Conservation (phyloP, 2,797 vertebrate species). For the Salarias fasciatus region DNA sequence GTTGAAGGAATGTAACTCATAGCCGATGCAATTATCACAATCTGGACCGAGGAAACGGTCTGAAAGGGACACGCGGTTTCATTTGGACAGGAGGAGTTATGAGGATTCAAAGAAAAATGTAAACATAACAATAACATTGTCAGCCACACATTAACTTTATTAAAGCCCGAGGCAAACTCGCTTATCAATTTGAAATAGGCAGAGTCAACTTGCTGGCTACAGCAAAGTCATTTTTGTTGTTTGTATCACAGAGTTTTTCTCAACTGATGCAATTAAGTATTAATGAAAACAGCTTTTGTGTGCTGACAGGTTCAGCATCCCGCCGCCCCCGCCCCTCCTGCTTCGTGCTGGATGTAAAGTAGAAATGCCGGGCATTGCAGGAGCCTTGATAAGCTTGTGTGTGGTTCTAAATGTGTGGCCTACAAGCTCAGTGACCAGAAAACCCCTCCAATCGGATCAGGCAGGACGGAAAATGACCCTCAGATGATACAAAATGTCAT, state of each 20-base stretch:
- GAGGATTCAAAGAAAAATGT: conserved; percentile 12
- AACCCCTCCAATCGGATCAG: neutral
- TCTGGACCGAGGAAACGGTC: too few relatives aligned
- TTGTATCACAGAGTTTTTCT: conserved; percentile 12
- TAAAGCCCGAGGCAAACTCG: conserved; percentile 36
- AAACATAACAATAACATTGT: conserved; percentile 34
- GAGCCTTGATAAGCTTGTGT: neutral
- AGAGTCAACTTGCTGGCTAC: conserved; percentile 14
- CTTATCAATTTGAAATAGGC: conserved; percentile 39
- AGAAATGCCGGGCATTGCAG: neutral
- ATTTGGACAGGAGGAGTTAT: conserved; percentile 6
- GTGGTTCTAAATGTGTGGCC: neutral
- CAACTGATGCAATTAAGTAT: conserved; percentile 3
- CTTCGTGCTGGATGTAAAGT: neutral
- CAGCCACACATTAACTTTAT: conserved; percentile 25
- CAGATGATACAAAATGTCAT: neutral
- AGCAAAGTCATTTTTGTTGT: conserved; percentile 17
- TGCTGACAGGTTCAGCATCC: neutral
- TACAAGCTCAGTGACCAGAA: conserved; percentile 3
- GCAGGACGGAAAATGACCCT: neutral
- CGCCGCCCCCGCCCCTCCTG: neutral
- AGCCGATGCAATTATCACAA: too few relatives aligned
- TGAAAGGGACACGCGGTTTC: conserved; percentile 3
- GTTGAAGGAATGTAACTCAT: too few relatives aligned
- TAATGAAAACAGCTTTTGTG: conserved; percentile 14